Evolutionary conservation across 2,888 invertebrate species (phyloP), one percentile per base, ranked within the genome.

Genomic region (Patella caerulea): DNA sequence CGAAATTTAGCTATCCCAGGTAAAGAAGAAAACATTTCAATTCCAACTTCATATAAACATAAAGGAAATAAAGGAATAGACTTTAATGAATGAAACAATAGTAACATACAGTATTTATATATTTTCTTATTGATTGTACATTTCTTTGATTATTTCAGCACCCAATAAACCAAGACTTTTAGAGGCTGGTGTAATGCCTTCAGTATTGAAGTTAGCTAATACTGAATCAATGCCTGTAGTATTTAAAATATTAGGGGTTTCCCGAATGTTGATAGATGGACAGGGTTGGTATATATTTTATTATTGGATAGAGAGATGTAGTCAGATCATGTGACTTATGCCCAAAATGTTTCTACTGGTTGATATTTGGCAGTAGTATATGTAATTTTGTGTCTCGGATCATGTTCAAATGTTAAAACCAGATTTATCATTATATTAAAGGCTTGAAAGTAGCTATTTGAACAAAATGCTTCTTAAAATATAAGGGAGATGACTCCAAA

Each of bases 231-330:
- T 92, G 82, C 95, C 96, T 52, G 96, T 97, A 2, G 95, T 96
- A 7, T 97, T 96, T 88, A 97, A 97, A 92, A 92, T 97, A 80
- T 91, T 97, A 74, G 97, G 96, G 3, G 96, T 96, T 0, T 92
- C 97, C 0, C 93, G 97, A 78, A 96, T 97, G 95, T 94, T 96
- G 69, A 95, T 97, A 2, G 96, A 96, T 91, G 96, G 96, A 52
- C 92, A 92, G 86, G 90, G 91, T 91, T 19, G 11, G 45, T 19
- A 24, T 34, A 73, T 17, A 59, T 52, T 29, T 52, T n/a, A 24
- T 59, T 52, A n/a, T 15, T 52, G 14, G 15, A 59, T 59, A 17
- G 1, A 19, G 4, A 24, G 7, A 56, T 15, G 12, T 59, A 15
- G 69, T 69, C 15, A 56, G 19, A 65, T 17, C 52, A 19, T 11